Base-by-base conservation (phyloP, 2,888 invertebrate species). In the Catocala fraxini region DNA sequence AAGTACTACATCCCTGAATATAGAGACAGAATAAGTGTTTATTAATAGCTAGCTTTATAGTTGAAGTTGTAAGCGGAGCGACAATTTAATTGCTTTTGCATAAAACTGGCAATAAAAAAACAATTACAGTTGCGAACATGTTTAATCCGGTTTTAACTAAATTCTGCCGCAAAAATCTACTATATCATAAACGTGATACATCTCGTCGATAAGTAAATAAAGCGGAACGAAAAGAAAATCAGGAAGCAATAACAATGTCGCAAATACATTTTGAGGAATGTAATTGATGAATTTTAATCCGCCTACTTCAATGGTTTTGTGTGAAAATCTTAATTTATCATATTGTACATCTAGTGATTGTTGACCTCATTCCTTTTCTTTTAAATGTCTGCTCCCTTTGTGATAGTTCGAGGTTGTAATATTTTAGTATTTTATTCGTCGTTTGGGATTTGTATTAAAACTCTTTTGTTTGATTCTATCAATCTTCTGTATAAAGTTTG, bases 361-460 rank as follows among this genome's bases (percentile, higher is more conserved):
- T 71, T 73, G 62, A 74, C 71, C 68, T 56, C 45, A 47, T 62
- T 72, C 63, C 34, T 54, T 11, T 53, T 49, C 35, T 57, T 58
- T n/a, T 10, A 66, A 66, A 60, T 41, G 68, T 58, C 45, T 54
- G 59, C 41, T 61, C n/a, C 46, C 43, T 73, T 73, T 68, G 57
- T 47, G 51, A 58, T 34, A 34, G 53, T 53, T 57, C 52, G 42
- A 46, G 46, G 57, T 60, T 59, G 51, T 70, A 53, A 57, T 53
- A 73, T 57, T 65, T 63, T 56, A 60, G 63, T 51, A 60, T 64
- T 68, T 71, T 63, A 59, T 62, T 42, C 52, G 9, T 42, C 13
- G 13, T 67, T 70, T 43, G 54, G 35, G 48, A 53, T 51, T 54
- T 33, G 51, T 35, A 63, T 63, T 41, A 57, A 64, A 62, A 53